Conservation (phyloP, 2,888 invertebrate species). For the Ashinkailepas kermadecensis region DNA sequence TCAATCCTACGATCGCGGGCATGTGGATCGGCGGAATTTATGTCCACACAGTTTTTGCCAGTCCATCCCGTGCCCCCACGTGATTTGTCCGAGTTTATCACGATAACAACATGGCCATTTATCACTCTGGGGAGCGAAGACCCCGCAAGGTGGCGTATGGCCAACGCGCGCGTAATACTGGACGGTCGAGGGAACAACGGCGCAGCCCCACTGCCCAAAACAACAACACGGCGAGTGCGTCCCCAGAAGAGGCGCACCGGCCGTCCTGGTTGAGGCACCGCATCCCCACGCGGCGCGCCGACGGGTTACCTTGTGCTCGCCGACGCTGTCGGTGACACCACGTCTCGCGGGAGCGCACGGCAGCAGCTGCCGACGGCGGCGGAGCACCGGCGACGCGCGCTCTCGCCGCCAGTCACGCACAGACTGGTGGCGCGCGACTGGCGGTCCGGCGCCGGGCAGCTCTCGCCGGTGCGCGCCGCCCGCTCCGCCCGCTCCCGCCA, state of each 20-base stretch:
- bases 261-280: too few relatives aligned
- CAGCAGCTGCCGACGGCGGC: too few relatives aligned
- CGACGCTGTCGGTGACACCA: too few relatives aligned
- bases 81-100: not conserved
- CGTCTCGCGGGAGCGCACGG: too few relatives aligned
- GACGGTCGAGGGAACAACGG: too few relatives aligned
- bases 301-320: too few relatives aligned
- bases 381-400: not conserved
- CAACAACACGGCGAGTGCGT: too few relatives aligned
- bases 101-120: conserved; percentile 6
- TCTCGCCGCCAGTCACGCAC: not conserved
- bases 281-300: too few relatives aligned
- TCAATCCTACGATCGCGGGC: not conserved
- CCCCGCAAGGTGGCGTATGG: too few relatives aligned
- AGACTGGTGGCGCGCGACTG: not conserved
- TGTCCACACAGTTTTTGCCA: not conserved
- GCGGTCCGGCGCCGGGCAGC: not conserved
- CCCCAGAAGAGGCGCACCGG: too few relatives aligned
- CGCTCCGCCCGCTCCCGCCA: not conserved
- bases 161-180: too few relatives aligned
- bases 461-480: not conserved
- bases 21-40: not conserved
- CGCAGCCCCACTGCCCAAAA: too few relatives aligned
- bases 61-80: not conserved
- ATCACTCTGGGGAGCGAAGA: not conserved